Conservation (phyloP, 2,113 vertebrate species). For the Peromyscus maniculatus region DNA sequence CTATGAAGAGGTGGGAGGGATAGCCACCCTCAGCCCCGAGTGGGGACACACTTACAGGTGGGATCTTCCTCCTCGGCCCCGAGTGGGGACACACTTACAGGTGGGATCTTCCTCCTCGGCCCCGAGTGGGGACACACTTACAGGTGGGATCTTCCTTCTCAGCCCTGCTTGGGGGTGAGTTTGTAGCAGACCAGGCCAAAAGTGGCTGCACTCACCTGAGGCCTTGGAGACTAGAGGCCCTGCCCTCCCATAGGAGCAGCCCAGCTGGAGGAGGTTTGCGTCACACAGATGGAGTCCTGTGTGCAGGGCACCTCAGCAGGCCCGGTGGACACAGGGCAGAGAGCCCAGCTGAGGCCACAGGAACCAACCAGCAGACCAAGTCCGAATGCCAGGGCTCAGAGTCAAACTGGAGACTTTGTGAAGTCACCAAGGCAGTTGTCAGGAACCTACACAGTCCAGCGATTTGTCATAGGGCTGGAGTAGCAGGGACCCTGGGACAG, state of each 20-base stretch:
- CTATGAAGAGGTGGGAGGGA: rapidly evolving
- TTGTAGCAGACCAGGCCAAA: neutral
- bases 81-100: neutral
- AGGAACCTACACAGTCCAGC: rapidly evolving
- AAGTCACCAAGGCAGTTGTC: neutral
- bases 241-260: rapidly evolving
- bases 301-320: neutral
- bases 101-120: neutral
- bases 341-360: neutral
- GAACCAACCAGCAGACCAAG: neutral
- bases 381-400: neutral
- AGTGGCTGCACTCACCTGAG: rapidly evolving
- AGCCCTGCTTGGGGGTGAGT: neutral
- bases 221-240: neutral
- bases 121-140: neutral
- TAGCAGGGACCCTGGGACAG: rapidly evolving
- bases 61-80: neutral
- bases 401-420: rapidly evolving
- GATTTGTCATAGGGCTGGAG: neutral
- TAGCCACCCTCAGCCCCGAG: neutral
- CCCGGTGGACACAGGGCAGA: neutral
- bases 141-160: neutral
- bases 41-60: neutral
- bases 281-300: rapidly evolving
- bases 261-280: rapidly evolving